Evolutionary conservation across 1,140 invertebrate species (phyloP).

Genomic region (Drosophila bocki): DNA sequence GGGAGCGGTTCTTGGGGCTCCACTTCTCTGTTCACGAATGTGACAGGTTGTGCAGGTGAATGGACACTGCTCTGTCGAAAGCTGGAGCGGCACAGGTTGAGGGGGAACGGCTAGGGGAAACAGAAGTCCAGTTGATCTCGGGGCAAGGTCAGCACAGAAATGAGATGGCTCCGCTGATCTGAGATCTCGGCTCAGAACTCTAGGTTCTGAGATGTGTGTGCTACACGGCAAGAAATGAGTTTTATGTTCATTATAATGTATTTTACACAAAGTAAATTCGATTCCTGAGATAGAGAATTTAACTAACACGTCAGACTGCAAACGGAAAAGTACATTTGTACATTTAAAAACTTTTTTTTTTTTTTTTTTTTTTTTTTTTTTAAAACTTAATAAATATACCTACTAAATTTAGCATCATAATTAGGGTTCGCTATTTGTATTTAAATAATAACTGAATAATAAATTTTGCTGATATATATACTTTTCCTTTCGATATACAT

Average conservation of each 20-base stretch:
- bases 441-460: no score
- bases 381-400: not conserved
- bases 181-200: constrained; percentile 6
- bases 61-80: constrained; percentile 24
- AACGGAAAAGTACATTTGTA: no score
- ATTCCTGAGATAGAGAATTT: not conserved
- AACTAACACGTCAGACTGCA: not conserved
- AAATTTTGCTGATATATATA: not conserved
- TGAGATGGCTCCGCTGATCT: constrained; percentile 33
- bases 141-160: constrained; percentile 42
- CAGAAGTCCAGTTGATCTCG: constrained; percentile 48
- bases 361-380: no score
- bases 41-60: constrained; percentile 64
- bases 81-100: constrained; percentile 2
- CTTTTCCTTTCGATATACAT: not conserved
- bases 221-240: not conserved
- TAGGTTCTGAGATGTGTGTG: constrained; percentile 7
- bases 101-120: constrained; percentile 1
- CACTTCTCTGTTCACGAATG: constrained; percentile 27
- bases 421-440: not conserved
- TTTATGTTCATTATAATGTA: not conserved
- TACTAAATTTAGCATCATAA: no score
- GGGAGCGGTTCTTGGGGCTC: constrained; percentile 39
- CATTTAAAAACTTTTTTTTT: no score
- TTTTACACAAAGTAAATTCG: not conserved